Evolutionary conservation across 2,113 vertebrate species (phyloP).

Genomic region (Microcebus tavaratra): DNA sequence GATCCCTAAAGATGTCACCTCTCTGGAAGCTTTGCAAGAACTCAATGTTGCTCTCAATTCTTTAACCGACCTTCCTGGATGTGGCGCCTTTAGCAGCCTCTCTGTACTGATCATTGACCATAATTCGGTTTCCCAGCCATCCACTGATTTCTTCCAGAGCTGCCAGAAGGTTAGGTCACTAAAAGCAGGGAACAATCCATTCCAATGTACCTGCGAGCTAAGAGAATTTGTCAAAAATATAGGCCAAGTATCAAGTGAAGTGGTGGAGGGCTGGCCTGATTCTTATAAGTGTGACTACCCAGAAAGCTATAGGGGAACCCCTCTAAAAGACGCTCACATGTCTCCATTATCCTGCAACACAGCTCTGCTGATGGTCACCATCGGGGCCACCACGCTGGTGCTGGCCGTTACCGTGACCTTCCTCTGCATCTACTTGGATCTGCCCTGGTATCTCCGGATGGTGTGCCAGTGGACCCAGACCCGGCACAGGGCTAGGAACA

Average conservation of each 20-base stretch:
- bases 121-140: conserved; percentile 86
- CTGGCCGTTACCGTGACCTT: conserved; percentile 67
- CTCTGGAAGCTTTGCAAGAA: conserved; percentile 83
- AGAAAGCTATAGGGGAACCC: conserved; percentile 76
- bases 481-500: conserved; percentile 84
- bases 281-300: conserved; percentile 89
- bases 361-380: conserved; percentile 79
- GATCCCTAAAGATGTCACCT: conserved; percentile 77
- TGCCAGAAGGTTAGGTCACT: no score
- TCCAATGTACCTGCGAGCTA: conserved; percentile 90
- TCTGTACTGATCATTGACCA: conserved; percentile 81
- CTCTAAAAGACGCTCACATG: conserved; percentile 85
- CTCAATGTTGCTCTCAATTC: conserved; percentile 90
- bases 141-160: no score
- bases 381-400: conserved; percentile 66
- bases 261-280: conserved; percentile 87
- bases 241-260: conserved; percentile 50
- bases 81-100: conserved; percentile 81
- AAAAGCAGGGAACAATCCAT: conserved; percentile 76
- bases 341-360: conserved; percentile 86
- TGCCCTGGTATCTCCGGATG: conserved; percentile 93
- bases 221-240: conserved; percentile 83
- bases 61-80: conserved; percentile 88
- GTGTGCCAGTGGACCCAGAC: conserved; percentile 91
- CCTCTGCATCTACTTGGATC: conserved; percentile 87